These are phyloP conservation scores for Scotopteryx bipunctaria DNA, from an alignment of 2,888 invertebrate genomes.

Conservation along the genomic window DNA sequence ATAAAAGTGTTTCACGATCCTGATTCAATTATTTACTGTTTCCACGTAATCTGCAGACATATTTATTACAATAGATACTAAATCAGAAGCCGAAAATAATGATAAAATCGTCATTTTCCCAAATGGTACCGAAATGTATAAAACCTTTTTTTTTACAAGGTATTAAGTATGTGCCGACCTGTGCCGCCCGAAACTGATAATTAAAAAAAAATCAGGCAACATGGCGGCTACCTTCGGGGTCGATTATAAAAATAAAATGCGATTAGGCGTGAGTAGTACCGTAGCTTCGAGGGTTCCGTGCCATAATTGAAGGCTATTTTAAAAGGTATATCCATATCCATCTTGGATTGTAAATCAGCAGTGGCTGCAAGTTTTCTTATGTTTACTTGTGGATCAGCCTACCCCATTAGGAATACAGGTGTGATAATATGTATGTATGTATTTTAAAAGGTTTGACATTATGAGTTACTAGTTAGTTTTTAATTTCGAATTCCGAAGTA, in stretches of 20 bases:
- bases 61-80: constrained; percentile 29
- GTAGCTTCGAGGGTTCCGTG: background rate
- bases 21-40: no score
- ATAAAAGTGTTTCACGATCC: constrained; percentile 1
- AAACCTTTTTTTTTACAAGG: constrained; percentile 26
- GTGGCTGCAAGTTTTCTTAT: no score
- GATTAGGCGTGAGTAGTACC: constrained; percentile 6
- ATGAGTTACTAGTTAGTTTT: no score
- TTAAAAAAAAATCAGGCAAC: constrained; percentile 67
- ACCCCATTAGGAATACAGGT: no score
- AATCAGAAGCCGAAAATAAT: constrained; percentile 25
- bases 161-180: constrained; percentile 32
- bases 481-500: no score
- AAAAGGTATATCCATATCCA: no score
- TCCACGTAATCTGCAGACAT: constrained; percentile 23
- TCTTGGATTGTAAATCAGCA: no score
- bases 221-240: constrained; percentile 64
- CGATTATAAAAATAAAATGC: constrained; percentile 54
- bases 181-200: constrained; percentile 45
- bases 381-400: no score
- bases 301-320: no score
- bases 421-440: no score
- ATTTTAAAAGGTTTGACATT: no score
- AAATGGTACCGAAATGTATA: constrained; percentile 33
- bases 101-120: constrained; percentile 34